These are phyloP conservation scores for Oreortyx pictus DNA, from an alignment of 2,797 vertebrate species.

Conservation along the genomic window DNA sequence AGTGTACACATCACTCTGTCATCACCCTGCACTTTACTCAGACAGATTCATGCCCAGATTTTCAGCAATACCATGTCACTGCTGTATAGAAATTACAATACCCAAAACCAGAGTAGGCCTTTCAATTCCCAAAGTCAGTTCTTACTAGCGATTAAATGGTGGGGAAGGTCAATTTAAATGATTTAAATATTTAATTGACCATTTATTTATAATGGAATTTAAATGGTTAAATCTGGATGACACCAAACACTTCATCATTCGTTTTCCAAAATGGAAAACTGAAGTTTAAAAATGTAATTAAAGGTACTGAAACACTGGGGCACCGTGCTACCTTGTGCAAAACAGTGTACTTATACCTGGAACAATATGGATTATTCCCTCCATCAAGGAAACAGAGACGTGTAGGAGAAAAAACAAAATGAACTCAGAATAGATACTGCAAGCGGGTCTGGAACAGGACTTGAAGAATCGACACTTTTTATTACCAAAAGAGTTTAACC, in stretches of 20 bases:
- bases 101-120: not conserved
- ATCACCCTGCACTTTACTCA: not conserved
- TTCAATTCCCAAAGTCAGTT: not conserved
- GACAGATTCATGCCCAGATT: not conserved
- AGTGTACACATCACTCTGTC: rapidly evolving
- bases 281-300: not conserved
- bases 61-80: not conserved
- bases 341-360: not conserved
- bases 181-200: not conserved
- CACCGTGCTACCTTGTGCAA: not conserved
- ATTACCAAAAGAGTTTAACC: not conserved
- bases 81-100: not conserved
- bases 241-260: not conserved
- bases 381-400: not conserved
- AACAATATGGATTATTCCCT: not conserved
- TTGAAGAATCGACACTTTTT: not conserved
- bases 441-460: not conserved
- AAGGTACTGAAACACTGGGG: not conserved
- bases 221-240: not conserved
- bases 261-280: not conserved
- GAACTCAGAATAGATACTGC: not conserved
- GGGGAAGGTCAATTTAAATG: not conserved
- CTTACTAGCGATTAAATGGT: not conserved
- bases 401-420: rapidly evolving
- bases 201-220: not conserved